These are phyloP conservation scores for Drosophila sulfurigaster DNA, from an alignment of 1,140 invertebrate genomes.

Conservation along the genomic window DNA sequence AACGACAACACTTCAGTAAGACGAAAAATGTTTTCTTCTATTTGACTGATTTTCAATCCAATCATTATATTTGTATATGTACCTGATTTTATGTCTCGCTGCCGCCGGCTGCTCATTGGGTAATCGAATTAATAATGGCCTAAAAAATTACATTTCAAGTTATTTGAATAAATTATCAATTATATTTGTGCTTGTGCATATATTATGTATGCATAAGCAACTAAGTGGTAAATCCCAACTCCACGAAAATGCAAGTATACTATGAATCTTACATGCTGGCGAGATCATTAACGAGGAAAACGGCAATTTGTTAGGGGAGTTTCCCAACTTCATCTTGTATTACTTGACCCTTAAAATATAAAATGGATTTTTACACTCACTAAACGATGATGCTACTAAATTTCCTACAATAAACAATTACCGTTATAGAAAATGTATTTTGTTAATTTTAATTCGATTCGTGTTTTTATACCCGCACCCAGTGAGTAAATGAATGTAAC, in stretches of 20 bases:
- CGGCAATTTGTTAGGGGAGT: conserved; percentile 36
- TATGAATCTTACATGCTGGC: conserved; percentile 19
- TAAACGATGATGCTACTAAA: too few species aligned
- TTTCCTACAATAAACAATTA: too few species aligned
- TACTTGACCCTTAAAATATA: conserved; percentile 1
- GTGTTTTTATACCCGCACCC: too few species aligned
- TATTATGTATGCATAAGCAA: conserved; percentile 40
- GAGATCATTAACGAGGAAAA: conserved; percentile 50
- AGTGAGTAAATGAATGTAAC: too few species aligned
- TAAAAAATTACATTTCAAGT: conserved; percentile 70
- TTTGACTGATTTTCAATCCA: background rate
- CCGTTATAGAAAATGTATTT: too few species aligned
- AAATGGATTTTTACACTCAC: background rate
- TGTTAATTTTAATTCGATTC: too few species aligned
- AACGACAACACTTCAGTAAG: conserved; percentile 8
- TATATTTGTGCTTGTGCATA: conserved; percentile 13
- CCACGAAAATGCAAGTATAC: conserved; percentile 17
- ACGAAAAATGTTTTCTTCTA: conserved; percentile 25
- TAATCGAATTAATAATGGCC: conserved; percentile 78
- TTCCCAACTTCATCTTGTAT: conserved; percentile 5
- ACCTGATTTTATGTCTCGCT: conserved; percentile 40
- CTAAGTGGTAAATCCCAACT: conserved; percentile 31
- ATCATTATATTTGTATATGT: background rate
- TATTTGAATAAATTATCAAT: conserved; percentile 78
- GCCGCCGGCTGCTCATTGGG: conserved; percentile 56